Evolutionary conservation across 2,888 invertebrate species (phyloP).

Genomic region (Acanthosepion esculentum): DNA sequence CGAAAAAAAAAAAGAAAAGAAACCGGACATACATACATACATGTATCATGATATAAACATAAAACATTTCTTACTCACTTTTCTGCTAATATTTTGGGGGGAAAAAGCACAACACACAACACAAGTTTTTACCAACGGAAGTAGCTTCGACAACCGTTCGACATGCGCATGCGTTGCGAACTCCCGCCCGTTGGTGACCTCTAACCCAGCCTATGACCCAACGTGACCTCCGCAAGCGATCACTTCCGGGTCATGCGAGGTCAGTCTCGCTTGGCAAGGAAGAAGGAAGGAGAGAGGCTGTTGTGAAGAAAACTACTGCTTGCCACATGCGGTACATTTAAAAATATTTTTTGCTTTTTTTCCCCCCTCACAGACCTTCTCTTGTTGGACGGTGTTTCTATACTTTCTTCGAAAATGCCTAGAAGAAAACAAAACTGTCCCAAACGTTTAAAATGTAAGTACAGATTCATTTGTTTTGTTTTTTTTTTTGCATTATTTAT

Average conservation of each 20-base stretch:
- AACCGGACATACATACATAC: not conserved
- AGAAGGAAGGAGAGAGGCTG: slow-evolving; percentile 33
- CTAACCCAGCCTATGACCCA: not conserved
- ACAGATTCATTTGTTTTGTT: slow-evolving; percentile 43
- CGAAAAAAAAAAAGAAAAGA: not conserved
- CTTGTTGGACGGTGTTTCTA: slow-evolving; percentile 38
- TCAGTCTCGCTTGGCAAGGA: slow-evolving; percentile 13
- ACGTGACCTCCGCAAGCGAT: not conserved
- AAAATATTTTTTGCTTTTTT: slow-evolving; percentile 1
- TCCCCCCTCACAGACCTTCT: slow-evolving; percentile 38
- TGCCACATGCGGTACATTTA: slow-evolving; percentile 33
- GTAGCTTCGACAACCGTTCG: not conserved
- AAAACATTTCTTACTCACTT: slow-evolving; percentile 44
- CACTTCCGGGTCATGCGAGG: slow-evolving; percentile 33
- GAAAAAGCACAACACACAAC: slow-evolving; percentile 39
- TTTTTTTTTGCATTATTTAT: not conserved
- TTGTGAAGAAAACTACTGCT: slow-evolving; percentile 21
- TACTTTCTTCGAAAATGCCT: slow-evolving; percentile 60
- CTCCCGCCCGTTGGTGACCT: not conserved
- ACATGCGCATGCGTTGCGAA: not conserved
- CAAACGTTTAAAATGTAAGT: slow-evolving; percentile 71
- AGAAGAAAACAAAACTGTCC: slow-evolving; percentile 80
- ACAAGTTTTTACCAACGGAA: slow-evolving; percentile 18
- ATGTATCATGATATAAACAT: slow-evolving; percentile 24
- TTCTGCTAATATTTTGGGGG: slow-evolving; percentile 36